Conservation (phyloP, 2,888 invertebrate species). For the Stratiomys singularior region DNA sequence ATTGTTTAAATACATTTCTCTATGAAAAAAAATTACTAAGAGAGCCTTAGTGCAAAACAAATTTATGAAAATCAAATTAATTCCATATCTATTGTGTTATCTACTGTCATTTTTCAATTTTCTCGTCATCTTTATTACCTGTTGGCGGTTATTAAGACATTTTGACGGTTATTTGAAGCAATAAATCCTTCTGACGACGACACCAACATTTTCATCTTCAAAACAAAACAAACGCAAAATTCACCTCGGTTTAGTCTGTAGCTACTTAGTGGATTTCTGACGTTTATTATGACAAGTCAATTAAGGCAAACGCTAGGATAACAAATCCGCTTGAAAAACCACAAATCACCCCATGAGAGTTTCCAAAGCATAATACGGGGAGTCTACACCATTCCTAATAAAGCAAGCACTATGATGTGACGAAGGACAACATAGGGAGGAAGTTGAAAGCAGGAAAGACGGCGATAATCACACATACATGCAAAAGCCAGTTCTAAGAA, state of each 20-base stretch:
- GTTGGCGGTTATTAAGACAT: slow-evolving; percentile 27
- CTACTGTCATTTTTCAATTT: slow-evolving; percentile 5
- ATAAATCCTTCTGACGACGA: slow-evolving; percentile 35
- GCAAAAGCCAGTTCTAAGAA: neutral
- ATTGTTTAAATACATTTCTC: too few relatives aligned
- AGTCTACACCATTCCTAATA: neutral
- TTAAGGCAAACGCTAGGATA: slow-evolving; percentile 43
- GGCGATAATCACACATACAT: neutral
- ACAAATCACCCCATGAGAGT: slow-evolving; percentile 38
- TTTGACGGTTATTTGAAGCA: slow-evolving; percentile 23
- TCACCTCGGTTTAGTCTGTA: slow-evolving; percentile 12
- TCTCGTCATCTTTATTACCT: neutral
- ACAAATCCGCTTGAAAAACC: slow-evolving; percentile 47
- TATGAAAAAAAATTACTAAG: too few relatives aligned
- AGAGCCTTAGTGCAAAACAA: too few relatives aligned
- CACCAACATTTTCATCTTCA: slow-evolving; percentile 6
- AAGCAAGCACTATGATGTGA: neutral
- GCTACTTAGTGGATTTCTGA: slow-evolving; percentile 42
- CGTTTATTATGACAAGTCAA: slow-evolving; percentile 47
- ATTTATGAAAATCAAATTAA: too few relatives aligned
- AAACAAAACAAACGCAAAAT: slow-evolving; percentile 31
- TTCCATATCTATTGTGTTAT: neutral
- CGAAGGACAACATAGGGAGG: neutral
- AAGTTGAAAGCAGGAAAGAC: neutral
- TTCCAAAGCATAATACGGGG: neutral